Conservation (phyloP, 2,888 invertebrate species). For the Himalopsyche kuldschensis region DNA sequence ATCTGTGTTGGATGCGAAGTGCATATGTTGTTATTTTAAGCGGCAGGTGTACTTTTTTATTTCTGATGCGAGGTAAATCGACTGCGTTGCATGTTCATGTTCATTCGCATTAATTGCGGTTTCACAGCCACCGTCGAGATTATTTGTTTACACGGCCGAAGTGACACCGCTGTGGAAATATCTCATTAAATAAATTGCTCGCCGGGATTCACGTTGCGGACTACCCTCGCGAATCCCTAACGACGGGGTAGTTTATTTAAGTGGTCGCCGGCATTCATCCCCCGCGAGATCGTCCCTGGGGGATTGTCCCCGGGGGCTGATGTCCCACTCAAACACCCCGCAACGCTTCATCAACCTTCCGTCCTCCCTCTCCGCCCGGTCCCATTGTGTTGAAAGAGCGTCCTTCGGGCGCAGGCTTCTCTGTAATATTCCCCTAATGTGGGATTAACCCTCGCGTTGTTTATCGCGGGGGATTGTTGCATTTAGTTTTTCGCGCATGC, state of each 20-base stretch:
- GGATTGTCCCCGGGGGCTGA: slow-evolving; percentile 9
- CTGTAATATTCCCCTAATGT: slow-evolving; percentile 7
- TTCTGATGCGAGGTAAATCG: not conserved
- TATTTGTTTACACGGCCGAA: not conserved
- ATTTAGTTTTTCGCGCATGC: slow-evolving; percentile 12
- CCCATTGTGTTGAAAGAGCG: slow-evolving; percentile 18
- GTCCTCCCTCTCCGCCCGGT: not conserved
- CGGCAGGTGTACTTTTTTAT: too few species aligned
- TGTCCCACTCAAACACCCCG: slow-evolving; percentile 9
- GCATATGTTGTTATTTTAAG: too few species aligned
- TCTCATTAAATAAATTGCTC: not conserved
- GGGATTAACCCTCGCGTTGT: slow-evolving; percentile 9
- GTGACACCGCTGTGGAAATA: not conserved
- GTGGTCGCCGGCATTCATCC: slow-evolving; percentile 16
- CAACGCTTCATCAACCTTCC: slow-evolving; percentile 17
- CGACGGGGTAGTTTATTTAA: slow-evolving; percentile 14
- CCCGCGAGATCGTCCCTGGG: slow-evolving; percentile 3
- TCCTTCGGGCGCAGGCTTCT: slow-evolving; percentile 3
- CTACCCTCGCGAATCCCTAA: not conserved
- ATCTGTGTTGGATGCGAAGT: too few species aligned
- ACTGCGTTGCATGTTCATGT: not conserved
- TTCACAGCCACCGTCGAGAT: not conserved
- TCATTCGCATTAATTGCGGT: not conserved
- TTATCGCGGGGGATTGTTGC: slow-evolving; percentile 9
- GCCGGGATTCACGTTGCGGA: not conserved